Conservation (phyloP, 2,888 invertebrate species). For the Acleris holmiana region DNA sequence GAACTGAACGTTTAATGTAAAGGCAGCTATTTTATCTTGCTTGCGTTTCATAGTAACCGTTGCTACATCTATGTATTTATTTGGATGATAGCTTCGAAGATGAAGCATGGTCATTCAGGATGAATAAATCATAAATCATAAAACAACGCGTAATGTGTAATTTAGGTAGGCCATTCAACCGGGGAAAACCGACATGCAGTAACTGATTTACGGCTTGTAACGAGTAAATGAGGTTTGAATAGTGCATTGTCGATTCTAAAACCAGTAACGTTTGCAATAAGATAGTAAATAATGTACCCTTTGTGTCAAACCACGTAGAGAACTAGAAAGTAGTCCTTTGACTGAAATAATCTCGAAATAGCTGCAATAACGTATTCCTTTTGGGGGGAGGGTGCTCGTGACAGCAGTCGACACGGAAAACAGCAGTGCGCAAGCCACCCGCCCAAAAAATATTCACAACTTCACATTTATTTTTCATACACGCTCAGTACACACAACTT, state of each 20-base stretch:
- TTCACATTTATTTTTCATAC: conserved; percentile 18
- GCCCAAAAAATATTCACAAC: conserved; percentile 19
- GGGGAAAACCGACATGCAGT: background rate
- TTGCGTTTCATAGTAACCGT: background rate
- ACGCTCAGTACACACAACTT: background rate
- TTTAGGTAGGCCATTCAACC: conserved; percentile 7
- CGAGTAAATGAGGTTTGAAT: background rate
- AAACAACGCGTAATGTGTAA: background rate
- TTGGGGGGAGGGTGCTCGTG: conserved; percentile 57
- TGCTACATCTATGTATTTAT: background rate
- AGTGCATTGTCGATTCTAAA: conserved; percentile 9
- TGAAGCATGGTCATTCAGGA: too few relatives aligned
- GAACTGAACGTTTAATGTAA: conserved; percentile 11
- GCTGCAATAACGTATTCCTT: conserved; percentile 67
- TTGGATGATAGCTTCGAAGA: too few relatives aligned
- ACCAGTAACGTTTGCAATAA: conserved; percentile 16
- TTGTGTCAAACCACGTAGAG: conserved; percentile 38
- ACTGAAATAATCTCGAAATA: conserved; percentile 60
- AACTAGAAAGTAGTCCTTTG: conserved; percentile 50
- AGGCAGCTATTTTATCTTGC: background rate
- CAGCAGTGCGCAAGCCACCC: conserved; percentile 4
- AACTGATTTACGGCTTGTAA: background rate
- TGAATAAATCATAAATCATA: too few relatives aligned
- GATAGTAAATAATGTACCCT: conserved; percentile 33
- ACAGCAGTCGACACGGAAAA: conserved; percentile 60